Base-by-base conservation (phyloP, 2,888 invertebrate genomes). In the Elgonia sp. region DNA sequence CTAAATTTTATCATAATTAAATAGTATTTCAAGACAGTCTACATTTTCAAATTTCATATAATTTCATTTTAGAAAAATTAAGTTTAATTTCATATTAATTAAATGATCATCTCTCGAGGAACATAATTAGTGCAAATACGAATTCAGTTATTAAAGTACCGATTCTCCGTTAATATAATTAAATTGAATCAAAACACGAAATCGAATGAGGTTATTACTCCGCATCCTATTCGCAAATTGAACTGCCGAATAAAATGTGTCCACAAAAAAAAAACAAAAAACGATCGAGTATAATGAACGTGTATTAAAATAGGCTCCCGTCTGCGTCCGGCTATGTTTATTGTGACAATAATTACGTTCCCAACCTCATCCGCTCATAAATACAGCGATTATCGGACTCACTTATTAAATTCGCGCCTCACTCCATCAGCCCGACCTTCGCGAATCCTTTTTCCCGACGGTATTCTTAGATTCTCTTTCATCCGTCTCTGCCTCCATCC, bases 301-400 rank as follows among this genome's bases (percentile, higher is more conserved):
- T 53, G 80, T 70, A 83, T 83, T 76, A 79, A 88, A 81, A 84
- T 81, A 60, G 75, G 80, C 87, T 79, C 76, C 81, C 69, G 82
- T 73, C 87, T 65, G 79, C 69, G 84, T 81, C 72, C 85, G 80
- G 89, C 90, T 89, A 92, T 91, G 90, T 92, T 93, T 93, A 93
- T 93, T 92, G 91, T 93, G 93, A 93, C 93, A 93, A 93, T 93
- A 93, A 94, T 93, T 94, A 93, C 93, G 93, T 93, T 93, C 92
- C 89, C 88, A 91, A 84, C 86, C 90, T 90, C 84, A 88, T 81
- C 89, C 80, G 92, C 92, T 93, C 94, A 92, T 94, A 94, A 94
- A 94, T 93, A 93, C 91, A 65, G 90, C 93, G 94, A 94, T 94
- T 94, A 94, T 92, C 92, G 92, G 89, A 90, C 90, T 91, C 90